Evolutionary conservation across 2,113 vertebrate species (phyloP).

Genomic region (Corvus cornix): DNA sequence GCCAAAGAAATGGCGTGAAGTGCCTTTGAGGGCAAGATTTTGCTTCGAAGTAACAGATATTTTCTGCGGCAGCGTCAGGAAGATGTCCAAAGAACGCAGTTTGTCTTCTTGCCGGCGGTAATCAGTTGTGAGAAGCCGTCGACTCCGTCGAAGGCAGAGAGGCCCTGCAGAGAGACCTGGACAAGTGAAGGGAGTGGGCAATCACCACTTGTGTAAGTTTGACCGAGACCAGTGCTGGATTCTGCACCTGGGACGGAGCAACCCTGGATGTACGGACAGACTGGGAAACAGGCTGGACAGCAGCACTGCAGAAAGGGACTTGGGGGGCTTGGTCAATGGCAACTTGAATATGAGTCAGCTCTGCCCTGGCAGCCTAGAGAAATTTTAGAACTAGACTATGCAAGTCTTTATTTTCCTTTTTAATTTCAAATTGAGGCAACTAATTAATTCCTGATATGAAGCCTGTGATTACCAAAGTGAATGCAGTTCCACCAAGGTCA

Average conservation of each 20-base stretch:
- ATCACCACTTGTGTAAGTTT: rapidly evolving
- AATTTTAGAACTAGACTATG: background rate
- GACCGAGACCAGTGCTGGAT: background rate
- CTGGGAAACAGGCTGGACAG: background rate
- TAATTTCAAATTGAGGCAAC: background rate
- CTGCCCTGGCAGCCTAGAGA: background rate
- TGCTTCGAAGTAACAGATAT: rapidly evolving
- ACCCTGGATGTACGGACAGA: background rate
- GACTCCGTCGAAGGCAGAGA: background rate
- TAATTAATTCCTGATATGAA: background rate
- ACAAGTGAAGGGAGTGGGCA: background rate
- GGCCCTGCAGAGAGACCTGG: background rate
- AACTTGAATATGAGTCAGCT: background rate
- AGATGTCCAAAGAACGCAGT: rapidly evolving
- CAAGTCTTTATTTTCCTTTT: background rate
- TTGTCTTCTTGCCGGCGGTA: background rate
- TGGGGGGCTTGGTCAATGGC: background rate
- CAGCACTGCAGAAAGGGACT: background rate
- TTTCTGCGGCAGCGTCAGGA: rapidly evolving
- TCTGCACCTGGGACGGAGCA: background rate
- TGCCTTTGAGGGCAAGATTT: rapidly evolving
- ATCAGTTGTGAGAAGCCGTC: background rate
- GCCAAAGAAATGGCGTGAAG: rapidly evolving
- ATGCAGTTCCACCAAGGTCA: background rate
- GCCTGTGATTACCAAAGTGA: background rate